Evolutionary conservation across 2,113 vertebrate genomes (phyloP).

Genomic region (Turdus rufiventris): DNA sequence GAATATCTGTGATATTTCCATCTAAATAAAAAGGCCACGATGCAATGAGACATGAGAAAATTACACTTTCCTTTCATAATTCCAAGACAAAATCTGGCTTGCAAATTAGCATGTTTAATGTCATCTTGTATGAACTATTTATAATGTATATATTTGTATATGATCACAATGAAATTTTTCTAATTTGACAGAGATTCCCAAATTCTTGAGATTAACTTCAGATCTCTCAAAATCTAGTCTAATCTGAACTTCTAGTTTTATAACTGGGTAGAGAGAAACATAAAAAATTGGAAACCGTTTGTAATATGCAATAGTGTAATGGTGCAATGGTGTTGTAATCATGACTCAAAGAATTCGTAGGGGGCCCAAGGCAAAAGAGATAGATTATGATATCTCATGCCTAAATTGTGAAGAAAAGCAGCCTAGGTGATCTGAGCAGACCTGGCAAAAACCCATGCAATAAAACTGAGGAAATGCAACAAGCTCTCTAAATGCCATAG

Average conservation of each 20-base stretch:
- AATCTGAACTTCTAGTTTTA: background rate
- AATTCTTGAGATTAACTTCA: background rate
- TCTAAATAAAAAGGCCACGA: background rate
- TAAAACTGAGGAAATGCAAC: background rate
- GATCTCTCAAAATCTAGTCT: background rate
- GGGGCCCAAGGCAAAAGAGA: background rate
- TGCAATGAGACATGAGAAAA: background rate
- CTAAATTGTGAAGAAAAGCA: slow-evolving; percentile 12
- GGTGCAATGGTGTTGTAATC: background rate
- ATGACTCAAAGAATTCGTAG: background rate
- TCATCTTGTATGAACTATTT: background rate
- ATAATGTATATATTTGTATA: too few species aligned
- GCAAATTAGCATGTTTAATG: background rate
- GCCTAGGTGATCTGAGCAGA: background rate
- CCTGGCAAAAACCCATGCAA: background rate
- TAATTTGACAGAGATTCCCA: background rate
- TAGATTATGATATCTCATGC: background rate
- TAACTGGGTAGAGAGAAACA: background rate
- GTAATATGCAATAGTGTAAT: background rate
- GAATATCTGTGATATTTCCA: background rate
- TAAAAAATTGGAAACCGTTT: background rate
- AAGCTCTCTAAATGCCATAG: background rate
- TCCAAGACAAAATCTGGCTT: background rate
- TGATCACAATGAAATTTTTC: background rate
- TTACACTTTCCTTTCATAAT: background rate